Conservation (phyloP, 2,113 vertebrate species). For the Willisornis vidua region DNA sequence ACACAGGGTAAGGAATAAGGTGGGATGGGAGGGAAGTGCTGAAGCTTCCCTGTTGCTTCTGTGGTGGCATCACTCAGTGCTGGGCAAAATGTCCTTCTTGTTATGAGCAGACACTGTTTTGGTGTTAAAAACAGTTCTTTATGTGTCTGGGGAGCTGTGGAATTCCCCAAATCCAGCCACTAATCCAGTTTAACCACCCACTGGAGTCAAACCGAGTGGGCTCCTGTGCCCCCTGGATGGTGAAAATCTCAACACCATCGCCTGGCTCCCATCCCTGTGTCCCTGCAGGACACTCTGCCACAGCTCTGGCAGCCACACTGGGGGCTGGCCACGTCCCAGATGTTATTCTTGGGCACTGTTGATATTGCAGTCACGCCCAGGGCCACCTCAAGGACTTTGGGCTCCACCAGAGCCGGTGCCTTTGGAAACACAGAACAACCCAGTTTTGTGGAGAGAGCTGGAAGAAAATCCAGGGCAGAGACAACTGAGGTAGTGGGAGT, state of each 20-base stretch:
- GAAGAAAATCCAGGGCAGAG: not conserved
- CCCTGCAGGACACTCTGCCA: not conserved
- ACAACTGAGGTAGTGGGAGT: not conserved
- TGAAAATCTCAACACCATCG: not conserved
- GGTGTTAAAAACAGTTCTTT: not conserved
- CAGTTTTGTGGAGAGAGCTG: not conserved
- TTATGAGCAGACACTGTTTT: not conserved
- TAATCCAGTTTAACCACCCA: not conserved
- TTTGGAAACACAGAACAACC: not conserved
- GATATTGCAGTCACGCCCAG: slow-evolving; percentile 18
- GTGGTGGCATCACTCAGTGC: not conserved
- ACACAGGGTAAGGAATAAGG: not conserved
- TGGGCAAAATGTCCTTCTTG: not conserved
- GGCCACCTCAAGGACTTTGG: not conserved
- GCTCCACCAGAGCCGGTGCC: not conserved
- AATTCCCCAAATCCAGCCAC: not conserved
- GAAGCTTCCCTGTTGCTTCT: not conserved
- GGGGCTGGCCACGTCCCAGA: not conserved
- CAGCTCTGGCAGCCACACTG: not conserved
- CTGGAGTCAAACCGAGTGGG: not conserved
- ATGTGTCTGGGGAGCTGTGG: not conserved
- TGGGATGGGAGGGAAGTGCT: not conserved
- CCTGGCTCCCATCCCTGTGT: not conserved
- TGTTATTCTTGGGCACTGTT: not conserved
- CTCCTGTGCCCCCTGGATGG: not conserved